phyloP scores from a whole-genome alignment of 2,797 vertebrate genomes.

The Trematomus bernacchii region DNA sequence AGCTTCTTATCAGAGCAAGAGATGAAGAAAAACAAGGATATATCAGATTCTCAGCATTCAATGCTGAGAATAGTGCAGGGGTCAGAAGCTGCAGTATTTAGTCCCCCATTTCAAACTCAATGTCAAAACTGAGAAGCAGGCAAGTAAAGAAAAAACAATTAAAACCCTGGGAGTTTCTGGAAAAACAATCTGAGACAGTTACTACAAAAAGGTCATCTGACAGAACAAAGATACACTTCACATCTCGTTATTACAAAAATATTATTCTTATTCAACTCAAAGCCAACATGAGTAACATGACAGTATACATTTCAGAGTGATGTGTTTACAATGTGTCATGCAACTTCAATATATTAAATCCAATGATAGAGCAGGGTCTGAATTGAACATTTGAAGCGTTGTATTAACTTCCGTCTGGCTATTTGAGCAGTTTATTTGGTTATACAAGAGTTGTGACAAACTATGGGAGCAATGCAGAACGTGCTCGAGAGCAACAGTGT shows the following conservation, averaged over 20 bases:
- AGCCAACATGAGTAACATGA: slow-evolving; percentile 39
- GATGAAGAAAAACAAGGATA: slow-evolving; percentile 42
- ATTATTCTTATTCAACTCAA: slow-evolving; percentile 73
- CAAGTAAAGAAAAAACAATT: slow-evolving; percentile 17
- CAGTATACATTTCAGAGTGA: slow-evolving; percentile 45
- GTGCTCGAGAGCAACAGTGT: slow-evolving; percentile 32
- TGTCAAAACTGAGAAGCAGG: slow-evolving; percentile 41
- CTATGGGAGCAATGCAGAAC: slow-evolving; percentile 20
- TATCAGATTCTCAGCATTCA: slow-evolving; percentile 49
- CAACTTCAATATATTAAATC: slow-evolving; percentile 45
- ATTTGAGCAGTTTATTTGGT: slow-evolving; percentile 48
- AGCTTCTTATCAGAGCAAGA: slow-evolving; percentile 42
- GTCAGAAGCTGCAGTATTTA: slow-evolving; percentile 8
- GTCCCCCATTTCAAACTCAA: slow-evolving; percentile 22
- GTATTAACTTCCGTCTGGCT: slow-evolving; percentile 21
- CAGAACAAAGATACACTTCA: slow-evolving; percentile 67
- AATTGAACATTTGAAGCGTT: slow-evolving; percentile 6
- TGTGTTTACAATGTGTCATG: slow-evolving; percentile 61
- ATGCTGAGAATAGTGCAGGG: slow-evolving; percentile 42
- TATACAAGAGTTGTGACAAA: slow-evolving; percentile 29
- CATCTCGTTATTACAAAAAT: slow-evolving; percentile 78
- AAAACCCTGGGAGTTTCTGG: slow-evolving; percentile 51
- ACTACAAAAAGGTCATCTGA: slow-evolving; percentile 62
- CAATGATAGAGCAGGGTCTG: slow-evolving; percentile 20
- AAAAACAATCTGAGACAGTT: slow-evolving; percentile 51